These are phyloP conservation scores for Gandaritis pyraliata DNA, from an alignment of 2,888 invertebrate species.

Conservation along the genomic window DNA sequence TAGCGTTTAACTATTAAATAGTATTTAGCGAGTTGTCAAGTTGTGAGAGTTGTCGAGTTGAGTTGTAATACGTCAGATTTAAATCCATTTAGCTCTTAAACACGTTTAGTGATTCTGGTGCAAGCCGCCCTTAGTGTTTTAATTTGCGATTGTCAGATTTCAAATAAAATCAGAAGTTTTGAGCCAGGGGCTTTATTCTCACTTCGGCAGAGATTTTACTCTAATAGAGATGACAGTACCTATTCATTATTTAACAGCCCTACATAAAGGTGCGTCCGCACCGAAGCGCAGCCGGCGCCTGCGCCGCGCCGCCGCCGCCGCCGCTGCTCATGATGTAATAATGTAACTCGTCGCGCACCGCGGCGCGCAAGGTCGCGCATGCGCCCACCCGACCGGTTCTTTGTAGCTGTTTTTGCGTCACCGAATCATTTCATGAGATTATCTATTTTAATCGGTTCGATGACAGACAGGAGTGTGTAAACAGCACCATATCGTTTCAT, in stretches of 20 bases:
- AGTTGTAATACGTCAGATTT: too few species aligned
- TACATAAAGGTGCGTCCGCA: constrained; percentile 22
- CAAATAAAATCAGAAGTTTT: too few species aligned
- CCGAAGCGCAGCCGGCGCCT: constrained; percentile 46
- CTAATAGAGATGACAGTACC: too few species aligned
- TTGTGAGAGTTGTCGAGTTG: too few species aligned
- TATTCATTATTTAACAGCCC: constrained; percentile 15
- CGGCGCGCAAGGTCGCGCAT: constrained; percentile 58
- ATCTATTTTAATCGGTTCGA: constrained; percentile 23
- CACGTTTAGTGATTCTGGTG: too few species aligned
- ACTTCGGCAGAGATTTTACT: too few species aligned
- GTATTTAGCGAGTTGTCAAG: too few species aligned
- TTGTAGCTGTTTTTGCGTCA: constrained; percentile 32
- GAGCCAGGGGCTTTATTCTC: too few species aligned
- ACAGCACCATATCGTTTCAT: constrained; percentile 2
- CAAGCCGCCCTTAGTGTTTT: too few species aligned
- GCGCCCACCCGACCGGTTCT: constrained; percentile 38
- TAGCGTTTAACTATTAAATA: too few species aligned
- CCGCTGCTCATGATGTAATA: constrained; percentile 56
- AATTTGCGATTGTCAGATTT: too few species aligned
- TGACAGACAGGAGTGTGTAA: constrained; percentile 8
- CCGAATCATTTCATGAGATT: constrained; percentile 26
- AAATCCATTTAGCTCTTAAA: too few species aligned
- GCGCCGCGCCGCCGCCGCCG: constrained; percentile 45
- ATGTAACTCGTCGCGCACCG: constrained; percentile 56